Conservation (phyloP, 2,797 vertebrate species). For the Cryptoprocta ferox region DNA sequence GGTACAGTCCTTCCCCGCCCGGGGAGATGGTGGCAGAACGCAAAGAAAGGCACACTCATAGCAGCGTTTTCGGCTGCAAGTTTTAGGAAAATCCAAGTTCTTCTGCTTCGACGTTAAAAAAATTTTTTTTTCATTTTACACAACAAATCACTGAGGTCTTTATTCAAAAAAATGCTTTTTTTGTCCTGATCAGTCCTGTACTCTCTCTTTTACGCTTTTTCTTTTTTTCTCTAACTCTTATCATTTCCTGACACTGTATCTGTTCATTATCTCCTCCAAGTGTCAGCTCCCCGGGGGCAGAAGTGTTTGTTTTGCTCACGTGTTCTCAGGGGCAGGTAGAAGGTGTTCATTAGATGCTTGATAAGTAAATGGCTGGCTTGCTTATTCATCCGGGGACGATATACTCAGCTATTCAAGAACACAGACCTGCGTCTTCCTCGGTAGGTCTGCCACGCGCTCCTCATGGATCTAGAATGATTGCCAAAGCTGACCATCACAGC, state of each 20-base stretch:
- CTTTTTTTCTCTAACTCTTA: neutral
- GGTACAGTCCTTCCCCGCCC: neutral
- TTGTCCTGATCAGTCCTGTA: no score
- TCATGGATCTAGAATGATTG: neutral
- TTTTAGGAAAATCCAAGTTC: neutral
- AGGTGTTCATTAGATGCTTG: neutral
- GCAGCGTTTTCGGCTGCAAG: neutral
- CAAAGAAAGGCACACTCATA: neutral
- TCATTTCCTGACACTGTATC: neutral
- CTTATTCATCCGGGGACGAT: neutral
- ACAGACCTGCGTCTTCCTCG: neutral
- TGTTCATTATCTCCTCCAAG: neutral
- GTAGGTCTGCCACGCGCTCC: neutral
- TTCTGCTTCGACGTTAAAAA: neutral
- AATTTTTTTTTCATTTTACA: neutral
- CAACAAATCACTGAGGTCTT: neutral
- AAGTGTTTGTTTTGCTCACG: neutral
- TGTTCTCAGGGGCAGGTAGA: neutral
- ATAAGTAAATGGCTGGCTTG: neutral
- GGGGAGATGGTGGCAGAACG: rapidly evolving
- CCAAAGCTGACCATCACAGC: neutral
- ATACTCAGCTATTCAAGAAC: neutral
- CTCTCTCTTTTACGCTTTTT: neutral
- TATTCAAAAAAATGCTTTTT: neutral
- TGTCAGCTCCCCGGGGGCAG: neutral